These are phyloP conservation scores for Lutraria rhynchaena DNA, from an alignment of 1,140 invertebrate genomes.

Conservation along the genomic window DNA sequence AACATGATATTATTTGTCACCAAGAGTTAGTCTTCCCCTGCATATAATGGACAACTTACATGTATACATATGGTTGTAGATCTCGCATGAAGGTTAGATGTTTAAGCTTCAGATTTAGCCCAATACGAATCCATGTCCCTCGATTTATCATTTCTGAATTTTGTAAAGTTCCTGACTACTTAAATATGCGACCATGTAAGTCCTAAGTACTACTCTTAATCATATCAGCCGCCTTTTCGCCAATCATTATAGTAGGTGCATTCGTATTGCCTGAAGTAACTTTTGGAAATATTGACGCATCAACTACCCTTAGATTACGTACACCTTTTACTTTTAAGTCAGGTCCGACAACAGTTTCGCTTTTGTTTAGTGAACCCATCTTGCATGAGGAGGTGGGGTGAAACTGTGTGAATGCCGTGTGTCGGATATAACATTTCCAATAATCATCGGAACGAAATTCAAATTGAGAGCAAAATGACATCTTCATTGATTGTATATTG, in stretches of 20 bases:
- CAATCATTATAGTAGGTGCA: slow-evolving; percentile 92
- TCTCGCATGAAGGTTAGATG: too few species aligned
- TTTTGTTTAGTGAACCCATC: slow-evolving; percentile 94
- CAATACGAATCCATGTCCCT: too few species aligned
- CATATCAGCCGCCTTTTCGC: slow-evolving; percentile 92
- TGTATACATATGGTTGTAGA: too few species aligned
- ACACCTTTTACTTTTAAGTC: slow-evolving; percentile 82
- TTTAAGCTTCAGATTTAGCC: too few species aligned
- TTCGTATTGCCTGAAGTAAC: slow-evolving; percentile 88
- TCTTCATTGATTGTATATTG: slow-evolving; percentile 29
- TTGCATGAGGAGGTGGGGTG: slow-evolving; percentile 95
- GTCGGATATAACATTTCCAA: slow-evolving; percentile 76
- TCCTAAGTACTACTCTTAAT: too few species aligned
- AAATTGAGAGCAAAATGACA: slow-evolving; percentile 46
- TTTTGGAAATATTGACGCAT: slow-evolving; percentile 70
- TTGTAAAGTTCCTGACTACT: too few species aligned
- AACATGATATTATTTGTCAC: too few species aligned
- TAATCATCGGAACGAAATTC: slow-evolving; percentile 73
- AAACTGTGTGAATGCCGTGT: slow-evolving; percentile 86
- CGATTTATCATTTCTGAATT: too few species aligned
- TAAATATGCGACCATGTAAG: too few species aligned
- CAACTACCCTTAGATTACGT: slow-evolving; percentile 63
- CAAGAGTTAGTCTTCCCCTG: too few species aligned
- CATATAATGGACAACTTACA: too few species aligned
- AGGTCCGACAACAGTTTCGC: slow-evolving; percentile 93